Evolutionary conservation across 1,140 invertebrate species (phyloP).

Genomic region (Drosophila prosaltans): DNA sequence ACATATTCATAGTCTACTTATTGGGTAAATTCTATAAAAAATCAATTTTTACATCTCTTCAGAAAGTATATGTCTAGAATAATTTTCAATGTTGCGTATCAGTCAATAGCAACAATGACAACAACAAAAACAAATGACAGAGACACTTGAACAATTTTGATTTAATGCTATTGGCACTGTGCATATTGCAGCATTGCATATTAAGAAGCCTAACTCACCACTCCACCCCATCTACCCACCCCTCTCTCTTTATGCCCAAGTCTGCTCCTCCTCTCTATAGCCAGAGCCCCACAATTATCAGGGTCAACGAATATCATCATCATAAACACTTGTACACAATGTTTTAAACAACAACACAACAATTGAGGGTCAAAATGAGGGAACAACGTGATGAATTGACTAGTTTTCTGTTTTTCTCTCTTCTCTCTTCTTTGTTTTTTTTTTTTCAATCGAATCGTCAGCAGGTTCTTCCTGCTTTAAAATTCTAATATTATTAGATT

Average conservation of each 20-base stretch:
- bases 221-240: too few relatives aligned
- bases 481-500: too few relatives aligned
- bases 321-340: conserved; percentile 27
- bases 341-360: conserved; percentile 35
- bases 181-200: conserved; percentile 15
- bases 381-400: conserved; percentile 15
- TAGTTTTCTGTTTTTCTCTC: background rate
- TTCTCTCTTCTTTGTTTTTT: too few relatives aligned
- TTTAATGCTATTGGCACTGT: background rate
- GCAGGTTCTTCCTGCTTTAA: too few relatives aligned
- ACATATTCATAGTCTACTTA: too few relatives aligned
- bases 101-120: background rate
- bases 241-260: too few relatives aligned
- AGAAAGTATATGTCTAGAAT: background rate
- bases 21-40: too few relatives aligned
- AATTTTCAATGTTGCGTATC: background rate
- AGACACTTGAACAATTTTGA: background rate
- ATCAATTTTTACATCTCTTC: too few relatives aligned
- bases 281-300: background rate
- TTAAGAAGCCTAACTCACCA: conserved; percentile 10
- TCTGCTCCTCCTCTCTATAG: too few relatives aligned
- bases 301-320: conserved; percentile 4
- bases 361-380: conserved; percentile 44
- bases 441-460: too few relatives aligned
- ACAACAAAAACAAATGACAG: background rate